Percentiles rank a stretch among this genome's conserved stretches.
These are phyloP conservation scores for Sitophilus oryzae DNA, from an alignment of 1,140 invertebrate genomes.

Conservation along the genomic window DNA sequence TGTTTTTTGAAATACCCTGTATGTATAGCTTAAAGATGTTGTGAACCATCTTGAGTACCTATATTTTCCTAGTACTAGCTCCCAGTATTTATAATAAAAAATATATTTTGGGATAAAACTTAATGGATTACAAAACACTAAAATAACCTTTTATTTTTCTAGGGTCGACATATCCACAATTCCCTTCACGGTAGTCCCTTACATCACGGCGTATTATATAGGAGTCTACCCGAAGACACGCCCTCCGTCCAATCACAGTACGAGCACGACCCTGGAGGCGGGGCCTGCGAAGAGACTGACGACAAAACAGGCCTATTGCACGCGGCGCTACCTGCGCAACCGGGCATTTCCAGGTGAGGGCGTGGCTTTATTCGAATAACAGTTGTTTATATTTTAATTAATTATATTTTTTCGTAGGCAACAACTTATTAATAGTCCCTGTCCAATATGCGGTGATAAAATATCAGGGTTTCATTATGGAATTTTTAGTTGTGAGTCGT, in stretches of 20 bases:
- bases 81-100: too few species aligned
- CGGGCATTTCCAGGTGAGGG: constrained; percentile 67
- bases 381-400: neutral
- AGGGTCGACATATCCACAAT: constrained; percentile 42
- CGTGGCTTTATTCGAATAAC: constrained; percentile 5
- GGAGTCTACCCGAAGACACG: constrained; percentile 43
- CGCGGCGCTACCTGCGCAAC: constrained; percentile 52
- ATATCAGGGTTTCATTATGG: constrained; percentile 94
- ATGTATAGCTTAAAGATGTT: too few species aligned
- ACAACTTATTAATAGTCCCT: constrained; percentile 64
- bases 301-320: constrained; percentile 45
- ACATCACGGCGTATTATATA: constrained; percentile 49
- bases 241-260: constrained; percentile 28
- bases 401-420: constrained; percentile 11
- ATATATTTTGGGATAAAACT: too few species aligned
- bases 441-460: constrained; percentile 92
- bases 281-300: constrained; percentile 32
- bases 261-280: constrained; percentile 28
- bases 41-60: too few species aligned
- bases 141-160: constrained; percentile 14
- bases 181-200: constrained; percentile 48
- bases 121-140: too few species aligned
- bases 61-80: too few species aligned
- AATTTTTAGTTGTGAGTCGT: constrained; percentile 95
- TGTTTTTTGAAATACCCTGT: too few species aligned